Evolutionary conservation across 2,888 invertebrate genomes (phyloP).

Genomic region (Sialis lutaria): DNA sequence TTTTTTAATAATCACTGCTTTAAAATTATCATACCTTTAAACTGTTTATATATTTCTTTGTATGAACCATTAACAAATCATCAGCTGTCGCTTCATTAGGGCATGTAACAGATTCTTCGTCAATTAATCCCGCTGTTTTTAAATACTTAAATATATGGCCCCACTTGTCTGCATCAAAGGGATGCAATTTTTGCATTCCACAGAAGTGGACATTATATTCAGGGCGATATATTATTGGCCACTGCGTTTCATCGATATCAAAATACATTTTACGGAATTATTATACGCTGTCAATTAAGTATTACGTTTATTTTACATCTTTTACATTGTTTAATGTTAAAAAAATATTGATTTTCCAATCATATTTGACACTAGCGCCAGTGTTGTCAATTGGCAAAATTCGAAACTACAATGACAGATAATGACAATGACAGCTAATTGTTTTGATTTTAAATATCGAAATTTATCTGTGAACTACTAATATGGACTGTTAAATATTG

Average conservation of each 20-base stretch:
- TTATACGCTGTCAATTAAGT: background rate
- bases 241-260: slow-evolving; percentile 37
- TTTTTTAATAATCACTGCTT: slow-evolving; percentile 6
- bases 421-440: too few species aligned
- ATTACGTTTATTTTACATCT: background rate
- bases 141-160: slow-evolving; percentile 50
- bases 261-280: slow-evolving; percentile 24
- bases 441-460: too few species aligned
- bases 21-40: slow-evolving; percentile 38
- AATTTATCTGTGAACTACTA: too few species aligned
- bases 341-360: background rate
- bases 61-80: slow-evolving; percentile 62
- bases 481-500: too few species aligned
- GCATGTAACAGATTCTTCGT: slow-evolving; percentile 40
- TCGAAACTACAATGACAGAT: too few species aligned
- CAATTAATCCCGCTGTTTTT: slow-evolving; percentile 40
- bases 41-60: slow-evolving; percentile 52
- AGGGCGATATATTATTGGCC: slow-evolving; percentile 64
- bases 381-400: too few species aligned
- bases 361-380: too few species aligned
- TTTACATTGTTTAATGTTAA: background rate
- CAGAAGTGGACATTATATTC: slow-evolving; percentile 66
- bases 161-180: slow-evolving; percentile 82
- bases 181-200: slow-evolving; percentile 70
- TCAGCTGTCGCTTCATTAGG: slow-evolving; percentile 53